Base-by-base conservation (phyloP, 2,888 invertebrate species). In the Coelinius sp. region DNA sequence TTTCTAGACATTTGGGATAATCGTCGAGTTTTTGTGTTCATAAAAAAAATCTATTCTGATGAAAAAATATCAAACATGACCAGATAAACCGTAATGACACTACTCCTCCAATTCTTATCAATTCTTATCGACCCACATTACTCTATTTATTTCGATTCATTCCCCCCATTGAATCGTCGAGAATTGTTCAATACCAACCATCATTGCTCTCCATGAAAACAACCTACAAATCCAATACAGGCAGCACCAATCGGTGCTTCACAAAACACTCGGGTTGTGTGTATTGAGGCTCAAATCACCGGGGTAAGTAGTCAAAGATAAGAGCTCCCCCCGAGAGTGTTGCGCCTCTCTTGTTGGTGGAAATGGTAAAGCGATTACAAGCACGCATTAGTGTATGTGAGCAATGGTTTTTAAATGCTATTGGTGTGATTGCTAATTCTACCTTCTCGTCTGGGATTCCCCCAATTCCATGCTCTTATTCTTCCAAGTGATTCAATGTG, bases 301-400 rank as follows among this genome's bases (percentile, higher is more conserved):
- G 66, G 73, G 66, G 70, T 68, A 70, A 49, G 68, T 44, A 38
- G 56, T 25, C 62, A 59, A 14, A 64, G 68, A 73, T 41, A 69
- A 65, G 46, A 62, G 44, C 27, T 17, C 14, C 35, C 31, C 8
- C n/a, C 20, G 20, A 49, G 59, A 31, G 14, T 7, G 17, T 59
- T 49, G 8, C 20, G 20, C 46, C 59, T 31, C 17, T 31, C 27
- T 59, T n/a, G 10, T 41, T 38, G 25, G 52, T 24, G 38, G 31
- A 80, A 80, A 82, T 82, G 81, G 82, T 82, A 83, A 84, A 85
- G 83, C 82, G 81, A 84, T 77, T 77, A 74, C 70, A 68, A 70
- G 68, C 73, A 64, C 44, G 49, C 69, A 35, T 46, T n/a, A 25
- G 38, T 59, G 8, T 68, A 62, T 68, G 49, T 56, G 56, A 44